These are phyloP conservation scores for Eurystomus gularis DNA, from an alignment of 2,113 vertebrate species.

Conservation along the genomic window DNA sequence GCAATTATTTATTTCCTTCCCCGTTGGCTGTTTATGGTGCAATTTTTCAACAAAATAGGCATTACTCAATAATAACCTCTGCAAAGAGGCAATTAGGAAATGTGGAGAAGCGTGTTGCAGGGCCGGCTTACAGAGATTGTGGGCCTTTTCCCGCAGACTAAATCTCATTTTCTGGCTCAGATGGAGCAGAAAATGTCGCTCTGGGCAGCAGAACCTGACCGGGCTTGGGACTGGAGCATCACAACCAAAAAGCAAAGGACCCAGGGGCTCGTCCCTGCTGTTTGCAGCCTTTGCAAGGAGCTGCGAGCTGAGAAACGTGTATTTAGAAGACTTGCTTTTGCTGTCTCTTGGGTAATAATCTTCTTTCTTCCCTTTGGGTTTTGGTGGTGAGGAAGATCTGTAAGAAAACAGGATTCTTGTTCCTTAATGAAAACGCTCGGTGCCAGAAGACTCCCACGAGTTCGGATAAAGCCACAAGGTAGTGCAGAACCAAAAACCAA, in stretches of 20 bases:
- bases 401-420: conserved; percentile 28
- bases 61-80: conserved; percentile 53
- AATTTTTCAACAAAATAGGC: conserved; percentile 6
- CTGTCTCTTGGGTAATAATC: background rate
- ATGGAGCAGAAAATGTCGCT: background rate
- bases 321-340: background rate
- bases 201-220: background rate
- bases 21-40: conserved; percentile 15
- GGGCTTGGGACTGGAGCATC: background rate
- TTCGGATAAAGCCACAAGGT: background rate
- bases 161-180: background rate
- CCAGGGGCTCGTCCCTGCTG: background rate
- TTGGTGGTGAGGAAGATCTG: conserved; percentile 21
- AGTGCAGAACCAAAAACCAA: background rate
- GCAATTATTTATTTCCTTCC: conserved; percentile 32
- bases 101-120: background rate
- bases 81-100: conserved; percentile 51
- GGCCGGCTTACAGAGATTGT: background rate
- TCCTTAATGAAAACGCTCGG: background rate
- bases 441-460: background rate
- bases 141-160: background rate
- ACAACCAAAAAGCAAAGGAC: background rate
- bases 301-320: background rate
- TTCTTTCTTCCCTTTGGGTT: conserved; percentile 13
- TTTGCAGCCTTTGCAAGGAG: background rate